These are phyloP conservation scores for Malthinus seriepunctatus DNA, from an alignment of 2,888 invertebrate species.

Conservation along the genomic window DNA sequence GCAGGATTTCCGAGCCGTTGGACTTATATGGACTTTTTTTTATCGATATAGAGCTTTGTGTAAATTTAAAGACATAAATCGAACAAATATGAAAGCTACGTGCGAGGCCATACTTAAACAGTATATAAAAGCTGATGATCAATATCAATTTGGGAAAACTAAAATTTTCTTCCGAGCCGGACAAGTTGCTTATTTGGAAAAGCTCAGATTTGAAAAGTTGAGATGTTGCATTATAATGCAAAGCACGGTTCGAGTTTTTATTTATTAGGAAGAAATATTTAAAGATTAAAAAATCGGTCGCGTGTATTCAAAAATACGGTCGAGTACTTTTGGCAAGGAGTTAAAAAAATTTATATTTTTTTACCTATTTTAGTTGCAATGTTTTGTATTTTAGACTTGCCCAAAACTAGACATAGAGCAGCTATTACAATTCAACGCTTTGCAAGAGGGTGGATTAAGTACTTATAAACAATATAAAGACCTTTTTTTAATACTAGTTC, in stretches of 20 bases:
- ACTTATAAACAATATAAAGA: slow-evolving; percentile 68
- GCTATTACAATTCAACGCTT: slow-evolving; percentile 81
- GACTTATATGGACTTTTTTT: slow-evolving; percentile 76
- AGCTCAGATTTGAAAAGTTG: slow-evolving; percentile 81
- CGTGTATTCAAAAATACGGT: slow-evolving; percentile 77
- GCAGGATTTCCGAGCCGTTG: slow-evolving; percentile 94
- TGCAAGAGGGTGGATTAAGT: slow-evolving; percentile 80
- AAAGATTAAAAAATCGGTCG: slow-evolving; percentile 66
- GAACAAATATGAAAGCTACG: slow-evolving; percentile 75
- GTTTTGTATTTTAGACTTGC: slow-evolving; percentile 60
- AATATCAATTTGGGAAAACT: slow-evolving; percentile 94
- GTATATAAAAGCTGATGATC: slow-evolving; percentile 83
- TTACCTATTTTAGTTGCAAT: not conserved
- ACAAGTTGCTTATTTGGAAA: slow-evolving; percentile 96
- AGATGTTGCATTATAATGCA: slow-evolving; percentile 93
- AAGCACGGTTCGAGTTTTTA: slow-evolving; percentile 83
- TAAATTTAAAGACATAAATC: slow-evolving; percentile 73
- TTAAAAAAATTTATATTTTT: slow-evolving; percentile 50
- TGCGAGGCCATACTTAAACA: slow-evolving; percentile 78
- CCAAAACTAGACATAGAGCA: slow-evolving; percentile 67
- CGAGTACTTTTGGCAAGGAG: slow-evolving; percentile 84
- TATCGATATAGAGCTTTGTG: slow-evolving; percentile 86
- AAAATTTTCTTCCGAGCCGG: slow-evolving; percentile 99
- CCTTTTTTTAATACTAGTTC: too few species aligned
- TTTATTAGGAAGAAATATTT: slow-evolving; percentile 74